These are phyloP conservation scores for Parasteatoda tepidariorum DNA, from an alignment of 1,140 invertebrate genomes.

Conservation along the genomic window DNA sequence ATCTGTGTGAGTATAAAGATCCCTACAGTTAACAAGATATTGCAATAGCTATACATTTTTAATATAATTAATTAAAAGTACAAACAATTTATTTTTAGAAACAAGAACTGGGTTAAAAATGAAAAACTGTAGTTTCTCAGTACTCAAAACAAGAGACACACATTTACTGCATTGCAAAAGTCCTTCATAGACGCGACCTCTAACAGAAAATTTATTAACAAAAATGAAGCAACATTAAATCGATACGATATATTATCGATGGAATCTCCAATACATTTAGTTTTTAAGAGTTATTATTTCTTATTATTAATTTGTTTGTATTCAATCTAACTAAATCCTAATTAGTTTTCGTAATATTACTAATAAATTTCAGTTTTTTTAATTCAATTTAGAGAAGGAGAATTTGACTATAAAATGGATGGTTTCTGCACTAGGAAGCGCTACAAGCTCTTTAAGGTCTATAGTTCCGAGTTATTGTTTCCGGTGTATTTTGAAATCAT, in stretches of 20 bases:
- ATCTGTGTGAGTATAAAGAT: constrained; percentile 36
- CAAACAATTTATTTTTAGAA: background rate
- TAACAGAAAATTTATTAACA: constrained; percentile 58
- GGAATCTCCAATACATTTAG: too few relatives aligned
- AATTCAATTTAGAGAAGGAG: too few relatives aligned
- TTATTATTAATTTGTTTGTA: too few relatives aligned
- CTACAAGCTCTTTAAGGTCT: too few relatives aligned
- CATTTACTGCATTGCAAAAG: constrained; percentile 59
- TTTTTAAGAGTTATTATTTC: too few relatives aligned
- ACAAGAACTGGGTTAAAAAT: constrained; percentile 10
- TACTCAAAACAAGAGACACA: constrained; percentile 19
- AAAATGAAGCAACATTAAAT: constrained; percentile 42
- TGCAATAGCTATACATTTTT: constrained; percentile 36
- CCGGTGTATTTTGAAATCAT: too few relatives aligned
- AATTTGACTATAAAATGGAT: too few relatives aligned
- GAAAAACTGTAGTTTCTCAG: background rate
- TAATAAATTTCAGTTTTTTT: too few relatives aligned
- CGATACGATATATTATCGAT: constrained; percentile 21
- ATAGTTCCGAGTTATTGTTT: too few relatives aligned
- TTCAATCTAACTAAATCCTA: too few relatives aligned
- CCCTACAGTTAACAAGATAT: constrained; percentile 15
- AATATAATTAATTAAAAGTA: background rate
- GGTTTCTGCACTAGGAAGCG: too few relatives aligned
- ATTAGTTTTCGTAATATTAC: too few relatives aligned
- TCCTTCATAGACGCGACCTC: constrained; percentile 58